A percentile compares a stretch with the other conserved stretches of the same genome.
phyloP scores from a whole-genome alignment of 2,797 vertebrate genomes.

The Pantherophis vulpinus region DNA sequence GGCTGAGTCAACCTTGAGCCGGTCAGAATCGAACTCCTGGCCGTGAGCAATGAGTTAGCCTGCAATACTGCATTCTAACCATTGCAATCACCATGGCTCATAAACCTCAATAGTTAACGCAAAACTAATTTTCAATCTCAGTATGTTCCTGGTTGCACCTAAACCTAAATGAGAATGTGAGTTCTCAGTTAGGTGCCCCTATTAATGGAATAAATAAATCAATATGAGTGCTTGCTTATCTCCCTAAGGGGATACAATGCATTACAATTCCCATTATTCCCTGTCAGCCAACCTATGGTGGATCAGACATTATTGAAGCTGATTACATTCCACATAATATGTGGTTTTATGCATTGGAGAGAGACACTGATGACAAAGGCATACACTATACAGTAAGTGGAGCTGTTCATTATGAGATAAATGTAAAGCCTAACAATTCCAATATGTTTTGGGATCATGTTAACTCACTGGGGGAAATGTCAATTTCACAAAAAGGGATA shows the following conservation, averaged over 20 bases:
- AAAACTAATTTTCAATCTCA: not conserved
- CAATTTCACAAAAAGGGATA: not conserved
- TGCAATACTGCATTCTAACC: no score
- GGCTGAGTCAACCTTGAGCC: no score
- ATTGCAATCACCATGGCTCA: no score
- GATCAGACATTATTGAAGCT: not conserved
- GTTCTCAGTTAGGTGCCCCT: not conserved
- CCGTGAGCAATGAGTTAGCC: no score
- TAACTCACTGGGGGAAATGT: not conserved
- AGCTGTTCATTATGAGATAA: not conserved
- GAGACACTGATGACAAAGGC: not conserved
- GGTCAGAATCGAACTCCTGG: no score
- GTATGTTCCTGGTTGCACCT: not conserved
- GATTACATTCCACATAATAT: not conserved
- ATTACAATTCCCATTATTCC: not conserved
- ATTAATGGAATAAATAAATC: not conserved
- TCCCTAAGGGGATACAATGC: not conserved
- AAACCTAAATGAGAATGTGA: not conserved
- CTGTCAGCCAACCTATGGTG: not conserved
- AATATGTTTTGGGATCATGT: not conserved
- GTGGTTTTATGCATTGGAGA: not conserved
- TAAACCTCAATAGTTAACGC: not conserved
- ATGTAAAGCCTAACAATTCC: not conserved
- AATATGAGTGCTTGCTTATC: not conserved
- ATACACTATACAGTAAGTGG: no score